Base-by-base conservation (phyloP, 1,140 invertebrate species). In the Saccostrea echinata region DNA sequence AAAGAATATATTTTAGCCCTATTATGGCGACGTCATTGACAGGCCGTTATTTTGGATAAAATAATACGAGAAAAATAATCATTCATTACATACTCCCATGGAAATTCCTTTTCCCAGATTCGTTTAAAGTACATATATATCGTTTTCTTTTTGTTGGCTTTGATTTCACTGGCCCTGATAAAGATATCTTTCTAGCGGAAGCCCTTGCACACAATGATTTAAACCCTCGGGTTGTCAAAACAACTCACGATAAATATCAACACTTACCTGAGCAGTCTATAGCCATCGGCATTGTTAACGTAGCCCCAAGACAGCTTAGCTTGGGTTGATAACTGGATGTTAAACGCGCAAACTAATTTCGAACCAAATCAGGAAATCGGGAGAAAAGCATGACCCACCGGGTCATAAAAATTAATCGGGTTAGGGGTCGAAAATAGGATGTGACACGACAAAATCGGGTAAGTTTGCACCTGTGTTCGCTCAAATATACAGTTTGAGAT, bases 101-200 rank as follows among this genome's bases (percentile, higher is more conserved):
- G n/a, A n/a, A n/a, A n/a, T n/a, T n/a, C n/a, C n/a, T 57, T 57
- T 57, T 57, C 55, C 55, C 55, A 57, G 55, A 57, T 57, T 16
- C 21, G 55, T 57, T 57, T 12, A 57, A 57, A 21, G 55, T 57
- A 57, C 55, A 57, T 16, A 57, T 16, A 57, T 57, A 57, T 57
- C 55, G 55, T 57, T 57, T 57, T 57, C 55, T 57, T 57, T 57
- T 57, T 57, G 55, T 57, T 57, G 55, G 55, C 21, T 57, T 57
- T 57, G 55, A 57, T 57, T 57, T 21, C 55, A 21, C 55, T 57
- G 55, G 55, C 55, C 55, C 55, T 21, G 55, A 57, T 57, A 21
- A 57, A 57, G 55, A 57, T 21, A 12, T 57, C 21, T 57, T 57
- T 21, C 21, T 57, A 57, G 13, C 21, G 55, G 55, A 57, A 57